Base-by-base conservation (phyloP, 2,113 vertebrate species). In the Laticauda laticaudata region DNA sequence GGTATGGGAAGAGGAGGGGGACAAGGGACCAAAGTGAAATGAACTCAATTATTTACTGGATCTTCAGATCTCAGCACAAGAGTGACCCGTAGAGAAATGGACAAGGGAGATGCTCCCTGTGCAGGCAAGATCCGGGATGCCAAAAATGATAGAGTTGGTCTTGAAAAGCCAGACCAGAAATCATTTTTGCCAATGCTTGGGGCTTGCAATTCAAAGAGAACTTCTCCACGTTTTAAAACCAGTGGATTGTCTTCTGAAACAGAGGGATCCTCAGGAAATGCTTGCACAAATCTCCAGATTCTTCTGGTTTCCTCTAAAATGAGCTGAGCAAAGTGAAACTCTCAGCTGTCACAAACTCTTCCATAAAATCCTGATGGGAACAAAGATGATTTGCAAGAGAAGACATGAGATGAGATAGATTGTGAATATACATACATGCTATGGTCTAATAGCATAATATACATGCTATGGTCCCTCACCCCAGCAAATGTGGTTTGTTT, bases 21-120 rank as follows among this genome's bases (percentile, higher is more conserved):
- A 51, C 96, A 96, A 94, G 96, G 23, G 81, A 90, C 34, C 23
- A 88, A 96, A 96, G 97, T 94, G 94, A 93, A 93, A 96, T 92
- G 95, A 97, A 97, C 55, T 96, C 96, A 34, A 2, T 29, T 54
- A 91, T 92, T 96, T 95, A 96, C 88, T 92, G 34, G 81, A 94
- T 92, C 91, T 94, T 92, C 91, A 92, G 88, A 90, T 92, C 87
- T 93, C 94, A 92, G 95, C 15, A 6, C 59, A 61, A 85, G 95
- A 69, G 92, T 91, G 93, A 92, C 95, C 94, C 91, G 90, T 94
- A 90, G 0, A 29, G 93, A 96, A 95, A 87, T 90, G 86, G 34
- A 91, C 39, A 39, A 87, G 64, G 26, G 56, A 69, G 18, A 9
- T 14, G n/a, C 92, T 90, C 45, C 56, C 69, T 55, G 48, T 18